Evolutionary conservation across 2,888 invertebrate genomes (phyloP).

Genomic region (Thereva unica): DNA sequence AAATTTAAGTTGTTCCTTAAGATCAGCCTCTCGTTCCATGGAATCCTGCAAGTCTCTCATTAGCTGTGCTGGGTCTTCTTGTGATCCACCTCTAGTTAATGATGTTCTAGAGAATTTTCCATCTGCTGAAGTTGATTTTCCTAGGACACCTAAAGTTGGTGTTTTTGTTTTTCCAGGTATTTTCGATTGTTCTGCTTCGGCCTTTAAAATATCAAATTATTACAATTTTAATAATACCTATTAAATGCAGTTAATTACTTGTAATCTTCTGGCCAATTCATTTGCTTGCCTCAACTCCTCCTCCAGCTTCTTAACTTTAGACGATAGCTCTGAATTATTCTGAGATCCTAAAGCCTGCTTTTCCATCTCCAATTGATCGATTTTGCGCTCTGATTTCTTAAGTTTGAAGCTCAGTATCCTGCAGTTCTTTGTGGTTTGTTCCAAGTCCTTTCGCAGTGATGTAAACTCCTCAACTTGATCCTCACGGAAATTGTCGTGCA

Average conservation of each 20-base stretch:
- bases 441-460: conserved; percentile 90
- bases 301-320: conserved; percentile 79
- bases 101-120: conserved; percentile 76
- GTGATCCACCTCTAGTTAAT: conserved; percentile 75
- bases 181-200: conserved; percentile 53
- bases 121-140: conserved; percentile 65
- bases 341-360: conserved; percentile 71
- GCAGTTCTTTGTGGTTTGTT: conserved; percentile 97
- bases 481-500: conserved; percentile 96
- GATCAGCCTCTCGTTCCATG: conserved; percentile 89
- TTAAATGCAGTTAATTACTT: conserved; percentile 56
- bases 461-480: conserved; percentile 97
- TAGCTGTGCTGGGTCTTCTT: conserved; percentile 80
- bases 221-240: conserved; percentile 1
- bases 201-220: conserved; percentile 26
- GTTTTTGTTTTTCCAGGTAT: conserved; percentile 62
- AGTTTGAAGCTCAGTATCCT: conserved; percentile 97
- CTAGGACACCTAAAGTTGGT: conserved; percentile 62
- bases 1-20: conserved; percentile 88
- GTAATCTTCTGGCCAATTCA: conserved; percentile 71
- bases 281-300: conserved; percentile 82
- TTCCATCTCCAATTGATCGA: conserved; percentile 85
- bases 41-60: conserved; percentile 88
- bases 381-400: conserved; percentile 89
- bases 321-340: conserved; percentile 66